Conservation (phyloP, 2,797 vertebrate species). For the Gallinago nigripennis region DNA sequence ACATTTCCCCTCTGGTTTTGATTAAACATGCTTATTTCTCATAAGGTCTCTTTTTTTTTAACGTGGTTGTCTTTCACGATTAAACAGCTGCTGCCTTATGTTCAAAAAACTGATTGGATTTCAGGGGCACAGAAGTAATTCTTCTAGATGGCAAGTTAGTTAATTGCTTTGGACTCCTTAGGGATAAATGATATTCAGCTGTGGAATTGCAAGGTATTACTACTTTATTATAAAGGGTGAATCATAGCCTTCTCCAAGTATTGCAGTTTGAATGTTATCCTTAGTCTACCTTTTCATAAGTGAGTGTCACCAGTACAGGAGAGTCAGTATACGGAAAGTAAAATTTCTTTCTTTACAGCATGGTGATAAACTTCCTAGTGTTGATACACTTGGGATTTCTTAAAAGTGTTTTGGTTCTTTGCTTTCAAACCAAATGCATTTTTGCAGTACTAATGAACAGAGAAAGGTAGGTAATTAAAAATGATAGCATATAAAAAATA, state of each 20-base stretch:
- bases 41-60: neutral
- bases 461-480: neutral
- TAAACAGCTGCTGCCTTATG: neutral
- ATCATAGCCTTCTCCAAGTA: neutral
- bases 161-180: slow-evolving; percentile 20
- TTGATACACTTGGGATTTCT: neutral
- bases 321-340: neutral
- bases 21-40: slow-evolving; percentile 11
- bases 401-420: neutral
- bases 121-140: neutral
- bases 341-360: neutral
- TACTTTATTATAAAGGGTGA: neutral
- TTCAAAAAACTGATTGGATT: neutral
- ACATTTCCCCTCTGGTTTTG: neutral
- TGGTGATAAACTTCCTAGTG: neutral
- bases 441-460: neutral
- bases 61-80: neutral
- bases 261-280: neutral
- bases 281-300: neutral
- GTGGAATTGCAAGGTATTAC: neutral
- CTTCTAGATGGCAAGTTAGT: neutral
- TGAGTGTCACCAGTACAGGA: neutral
- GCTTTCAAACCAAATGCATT: neutral
- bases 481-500: neutral
- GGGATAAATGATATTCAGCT: neutral